Base-by-base conservation (phyloP, 2,888 invertebrate species). In the Hydroisotoma schaefferi region DNA sequence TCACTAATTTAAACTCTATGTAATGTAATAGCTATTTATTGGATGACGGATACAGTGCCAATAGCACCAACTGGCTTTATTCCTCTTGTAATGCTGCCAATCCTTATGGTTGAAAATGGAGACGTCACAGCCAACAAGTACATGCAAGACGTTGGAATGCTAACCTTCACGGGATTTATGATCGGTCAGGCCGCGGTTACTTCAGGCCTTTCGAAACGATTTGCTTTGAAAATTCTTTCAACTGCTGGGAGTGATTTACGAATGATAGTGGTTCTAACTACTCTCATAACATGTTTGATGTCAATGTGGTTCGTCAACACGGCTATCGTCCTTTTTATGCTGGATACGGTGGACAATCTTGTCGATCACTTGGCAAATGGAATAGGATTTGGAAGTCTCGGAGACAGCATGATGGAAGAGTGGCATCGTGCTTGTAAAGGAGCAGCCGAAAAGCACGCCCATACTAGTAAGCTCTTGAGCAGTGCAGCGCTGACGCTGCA, bases 301-400 rank as follows among this genome's bases (percentile, higher is more conserved):
- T 43, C 65, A 4, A 60, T 59, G 51, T 62, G 59, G 55, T 23
- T 57, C 0, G 44, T 49, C 3, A 43, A 37, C 20, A 29, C 57
- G 5, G 51, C 51, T 12, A 59, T 62, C 4, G 28, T 51, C 8
- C 56, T 57, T 26, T 46, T 62, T 12, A 60, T 65, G 65, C 51
- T 62, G 25, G 43, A 48, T 10, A 53, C 58, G 8, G 43, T 62
- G 2, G 51, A 62, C 10, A 37, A 57, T 2, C 15, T 57, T 8
- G 3, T 57, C 3, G 49, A 33, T 6, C 2, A 28, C 6, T 10
- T 63, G 10, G 29, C 28, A 8, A 12, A 2, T 4, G 43, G 23
- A 2, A 43, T 53, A 1, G 2, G 15, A 2, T 15, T n/a, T 20
- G 63, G 63, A 22, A 28, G 55, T 2, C 26, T 63, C n/a, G 63